Percentiles rank a stretch among this genome's conserved stretches.
phyloP scores from a whole-genome alignment of 2,113 vertebrate species.

The Oreochromis tanganicae region DNA sequence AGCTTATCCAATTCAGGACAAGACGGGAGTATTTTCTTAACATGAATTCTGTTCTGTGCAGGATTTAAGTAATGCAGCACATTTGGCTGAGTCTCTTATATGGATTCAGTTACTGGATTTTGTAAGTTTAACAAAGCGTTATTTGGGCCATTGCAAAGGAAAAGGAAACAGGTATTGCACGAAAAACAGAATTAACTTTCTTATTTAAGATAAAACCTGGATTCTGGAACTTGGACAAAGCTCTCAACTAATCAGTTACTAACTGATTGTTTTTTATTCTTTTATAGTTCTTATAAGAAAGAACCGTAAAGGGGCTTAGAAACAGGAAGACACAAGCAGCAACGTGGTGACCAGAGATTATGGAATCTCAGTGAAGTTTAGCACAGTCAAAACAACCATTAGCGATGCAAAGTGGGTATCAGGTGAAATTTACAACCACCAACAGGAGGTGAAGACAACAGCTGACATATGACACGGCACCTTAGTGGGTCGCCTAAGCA shows the following conservation, averaged over 20 bases:
- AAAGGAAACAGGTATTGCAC: rapidly evolving
- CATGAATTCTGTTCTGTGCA: neutral
- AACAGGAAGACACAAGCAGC: neutral
- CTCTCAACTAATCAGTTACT: too few species aligned
- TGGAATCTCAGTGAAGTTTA: neutral
- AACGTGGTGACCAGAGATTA: neutral
- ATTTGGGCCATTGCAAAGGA: neutral
- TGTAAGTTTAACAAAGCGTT: neutral
- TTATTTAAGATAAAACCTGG: neutral
- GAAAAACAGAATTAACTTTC: rapidly evolving
- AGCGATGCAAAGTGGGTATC: neutral
- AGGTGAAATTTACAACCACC: neutral
- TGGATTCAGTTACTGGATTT: neutral
- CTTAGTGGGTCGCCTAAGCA: neutral
- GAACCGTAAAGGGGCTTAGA: neutral
- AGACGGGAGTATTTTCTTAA: rapidly evolving
- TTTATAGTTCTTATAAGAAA: neutral
- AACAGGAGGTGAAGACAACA: neutral
- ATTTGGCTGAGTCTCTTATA: neutral
- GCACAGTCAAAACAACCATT: rapidly evolving
- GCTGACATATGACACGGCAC: neutral
- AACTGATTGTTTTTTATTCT: neutral
- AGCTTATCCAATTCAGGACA: neutral
- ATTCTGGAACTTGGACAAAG: neutral
- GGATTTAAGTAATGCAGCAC: neutral